phyloP scores from a whole-genome alignment of 1,140 invertebrate genomes.

The Melipona quadrifasciata region DNA sequence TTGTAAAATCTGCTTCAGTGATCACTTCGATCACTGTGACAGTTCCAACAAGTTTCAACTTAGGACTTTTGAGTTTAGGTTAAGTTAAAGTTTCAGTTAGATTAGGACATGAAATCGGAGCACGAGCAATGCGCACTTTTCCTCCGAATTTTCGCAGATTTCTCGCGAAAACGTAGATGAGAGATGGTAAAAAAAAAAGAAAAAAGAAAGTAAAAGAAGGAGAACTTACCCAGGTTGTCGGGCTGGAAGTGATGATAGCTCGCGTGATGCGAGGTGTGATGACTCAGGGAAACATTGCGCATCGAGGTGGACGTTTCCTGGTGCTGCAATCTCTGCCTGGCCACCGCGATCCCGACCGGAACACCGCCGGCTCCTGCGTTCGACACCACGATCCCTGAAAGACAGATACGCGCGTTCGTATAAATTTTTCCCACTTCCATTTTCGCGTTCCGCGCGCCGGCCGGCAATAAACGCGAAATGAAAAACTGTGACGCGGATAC shows the following conservation, averaged over 20 bases:
- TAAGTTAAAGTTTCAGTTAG: too few relatives aligned
- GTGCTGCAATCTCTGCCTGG: slow-evolving; percentile 88
- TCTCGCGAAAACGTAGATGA: neutral
- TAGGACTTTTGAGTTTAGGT: too few relatives aligned
- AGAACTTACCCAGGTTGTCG: slow-evolving; percentile 75
- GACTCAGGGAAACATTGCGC: slow-evolving; percentile 79
- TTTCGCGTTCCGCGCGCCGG: neutral
- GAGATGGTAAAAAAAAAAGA: neutral
- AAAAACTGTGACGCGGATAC: slow-evolving; percentile 16
- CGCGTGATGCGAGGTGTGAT: slow-evolving; percentile 78
- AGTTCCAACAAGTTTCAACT: too few relatives aligned
- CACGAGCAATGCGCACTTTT: neutral
- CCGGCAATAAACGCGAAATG: slow-evolving; percentile 6
- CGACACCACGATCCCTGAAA: slow-evolving; percentile 78
- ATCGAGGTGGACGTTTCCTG: slow-evolving; percentile 82
- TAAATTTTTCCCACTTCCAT: slow-evolving; percentile 21
- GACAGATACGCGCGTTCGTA: slow-evolving; percentile 17
- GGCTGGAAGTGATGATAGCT: slow-evolving; percentile 79
- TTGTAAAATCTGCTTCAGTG: too few relatives aligned
- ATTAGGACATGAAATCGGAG: neutral
- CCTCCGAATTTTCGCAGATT: neutral
- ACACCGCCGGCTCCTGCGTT: slow-evolving; percentile 83
- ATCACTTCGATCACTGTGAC: too few relatives aligned
- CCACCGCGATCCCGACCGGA: slow-evolving; percentile 93
- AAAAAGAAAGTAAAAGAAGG: neutral